phyloP scores from a whole-genome alignment of 2,113 vertebrate genomes.

The Pedionomus torquatus region DNA sequence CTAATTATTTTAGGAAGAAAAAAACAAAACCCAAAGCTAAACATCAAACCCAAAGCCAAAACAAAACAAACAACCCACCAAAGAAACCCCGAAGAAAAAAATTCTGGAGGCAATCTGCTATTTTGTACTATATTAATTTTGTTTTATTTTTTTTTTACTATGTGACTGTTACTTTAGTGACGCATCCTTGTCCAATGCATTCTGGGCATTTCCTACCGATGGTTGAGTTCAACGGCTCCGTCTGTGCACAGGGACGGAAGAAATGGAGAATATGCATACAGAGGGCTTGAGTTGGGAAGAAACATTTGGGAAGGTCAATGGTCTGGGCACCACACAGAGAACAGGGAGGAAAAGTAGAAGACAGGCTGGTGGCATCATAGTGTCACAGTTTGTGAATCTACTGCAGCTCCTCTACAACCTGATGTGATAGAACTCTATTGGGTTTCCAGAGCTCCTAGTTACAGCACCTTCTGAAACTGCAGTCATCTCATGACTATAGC shows the following conservation, averaged over 20 bases:
- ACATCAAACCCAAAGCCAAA: neutral
- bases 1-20: neutral
- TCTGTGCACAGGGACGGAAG: neutral
- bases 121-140: neutral
- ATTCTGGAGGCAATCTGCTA: neutral
- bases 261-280: neutral
- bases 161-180: neutral
- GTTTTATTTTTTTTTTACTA: neutral
- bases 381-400: neutral
- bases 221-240: neutral
- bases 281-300: neutral
- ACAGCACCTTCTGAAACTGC: neutral
- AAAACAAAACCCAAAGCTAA: neutral
- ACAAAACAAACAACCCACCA: neutral
- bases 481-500: neutral
- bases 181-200: neutral
- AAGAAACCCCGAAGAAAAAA: neutral
- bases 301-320: neutral
- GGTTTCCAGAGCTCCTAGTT: neutral
- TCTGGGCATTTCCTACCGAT: neutral
- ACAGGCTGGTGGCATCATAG: neutral
- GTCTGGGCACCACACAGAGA: neutral
- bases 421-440: neutral
- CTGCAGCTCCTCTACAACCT: neutral
- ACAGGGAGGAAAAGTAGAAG: neutral